Conservation (phyloP, 1,140 invertebrate species). For the Drosophila kurseongensis region DNA sequence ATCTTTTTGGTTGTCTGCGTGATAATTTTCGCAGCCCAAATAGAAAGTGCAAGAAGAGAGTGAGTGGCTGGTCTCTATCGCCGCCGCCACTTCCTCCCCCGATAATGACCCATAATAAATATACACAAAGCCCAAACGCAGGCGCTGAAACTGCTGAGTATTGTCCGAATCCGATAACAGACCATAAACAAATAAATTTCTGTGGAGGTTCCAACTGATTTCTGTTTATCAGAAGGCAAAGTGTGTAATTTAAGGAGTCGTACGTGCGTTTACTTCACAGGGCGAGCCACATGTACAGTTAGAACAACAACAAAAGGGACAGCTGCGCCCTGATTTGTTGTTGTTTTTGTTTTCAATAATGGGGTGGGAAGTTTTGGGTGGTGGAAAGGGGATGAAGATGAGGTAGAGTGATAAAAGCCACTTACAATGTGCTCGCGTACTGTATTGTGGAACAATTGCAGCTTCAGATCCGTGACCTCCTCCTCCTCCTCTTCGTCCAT, state of each 20-base stretch:
- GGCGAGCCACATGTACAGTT: slow-evolving; percentile 35
- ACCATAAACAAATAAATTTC: slow-evolving; percentile 59
- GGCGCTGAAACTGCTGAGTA: slow-evolving; percentile 13
- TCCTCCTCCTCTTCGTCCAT: slow-evolving; percentile 86
- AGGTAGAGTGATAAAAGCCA: slow-evolving; percentile 58
- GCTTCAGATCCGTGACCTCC: slow-evolving; percentile 90
- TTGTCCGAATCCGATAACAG: slow-evolving; percentile 51
- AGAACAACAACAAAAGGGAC: slow-evolving; percentile 17
- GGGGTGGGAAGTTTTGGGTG: slow-evolving; percentile 4
- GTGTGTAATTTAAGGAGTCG: slow-evolving; percentile 23
- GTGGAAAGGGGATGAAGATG: slow-evolving; percentile 13
- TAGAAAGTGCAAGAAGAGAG: slow-evolving; percentile 51
- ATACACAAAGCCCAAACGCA: slow-evolving; percentile 16
- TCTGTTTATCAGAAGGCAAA: slow-evolving; percentile 34
- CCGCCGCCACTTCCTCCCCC: slow-evolving; percentile 28
- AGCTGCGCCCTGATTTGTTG: slow-evolving; percentile 31
- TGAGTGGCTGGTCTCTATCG: slow-evolving; percentile 19
- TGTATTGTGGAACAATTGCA: slow-evolving; percentile 96
- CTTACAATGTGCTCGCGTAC: slow-evolving; percentile 96
- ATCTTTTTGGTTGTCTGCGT: slow-evolving; percentile 15
- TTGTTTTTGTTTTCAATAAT: slow-evolving; percentile 9
- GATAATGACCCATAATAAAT: slow-evolving; percentile 4
- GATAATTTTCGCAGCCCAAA: slow-evolving; percentile 36
- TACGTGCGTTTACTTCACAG: too few relatives aligned
- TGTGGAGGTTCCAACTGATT: slow-evolving; percentile 18